Evolutionary conservation across 2,888 invertebrate genomes (phyloP).

Genomic region (Anthrax anthrax): DNA sequence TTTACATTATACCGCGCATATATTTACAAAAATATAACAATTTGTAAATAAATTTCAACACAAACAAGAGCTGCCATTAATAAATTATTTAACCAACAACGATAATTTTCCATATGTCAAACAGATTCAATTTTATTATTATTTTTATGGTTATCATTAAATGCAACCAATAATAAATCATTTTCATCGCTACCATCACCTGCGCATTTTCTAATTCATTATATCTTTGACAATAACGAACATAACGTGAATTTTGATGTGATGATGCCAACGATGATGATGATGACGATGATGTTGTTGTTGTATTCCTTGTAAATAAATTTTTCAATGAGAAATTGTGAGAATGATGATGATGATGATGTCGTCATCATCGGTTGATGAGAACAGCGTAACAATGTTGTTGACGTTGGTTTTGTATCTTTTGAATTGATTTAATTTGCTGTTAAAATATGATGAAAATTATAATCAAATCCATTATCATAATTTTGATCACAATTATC

Average conservation of each 20-base stretch:
- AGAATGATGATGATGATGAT: too few relatives aligned
- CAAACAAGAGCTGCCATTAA: constrained; percentile 29
- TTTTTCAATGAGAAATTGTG: constrained; percentile 5
- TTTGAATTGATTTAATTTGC: constrained; percentile 4
- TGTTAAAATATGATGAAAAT: constrained; percentile 6
- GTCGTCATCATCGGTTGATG: background rate
- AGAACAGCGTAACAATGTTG: constrained; percentile 2
- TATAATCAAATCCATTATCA: constrained; percentile 6
- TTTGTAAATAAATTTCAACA: constrained; percentile 32
- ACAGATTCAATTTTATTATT: constrained; percentile 33
- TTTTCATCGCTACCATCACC: constrained; percentile 35
- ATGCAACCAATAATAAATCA: constrained; percentile 33
- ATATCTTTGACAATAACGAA: constrained; percentile 19
- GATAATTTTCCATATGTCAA: constrained; percentile 34
- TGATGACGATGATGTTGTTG: constrained; percentile 25
- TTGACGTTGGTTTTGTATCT: background rate
- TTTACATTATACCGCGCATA: too few relatives aligned
- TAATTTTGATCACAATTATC: background rate
- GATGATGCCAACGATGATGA: constrained; percentile 25
- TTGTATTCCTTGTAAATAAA: constrained; percentile 21
- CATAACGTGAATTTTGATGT: constrained; percentile 21
- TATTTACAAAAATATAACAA: constrained; percentile 17
- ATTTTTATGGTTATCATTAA: too few relatives aligned
- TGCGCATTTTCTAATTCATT: constrained; percentile 31
- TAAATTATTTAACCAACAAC: constrained; percentile 28